Conservation (phyloP, 2,113 vertebrate species). For the Calyptommatus sinebrachiatus region DNA sequence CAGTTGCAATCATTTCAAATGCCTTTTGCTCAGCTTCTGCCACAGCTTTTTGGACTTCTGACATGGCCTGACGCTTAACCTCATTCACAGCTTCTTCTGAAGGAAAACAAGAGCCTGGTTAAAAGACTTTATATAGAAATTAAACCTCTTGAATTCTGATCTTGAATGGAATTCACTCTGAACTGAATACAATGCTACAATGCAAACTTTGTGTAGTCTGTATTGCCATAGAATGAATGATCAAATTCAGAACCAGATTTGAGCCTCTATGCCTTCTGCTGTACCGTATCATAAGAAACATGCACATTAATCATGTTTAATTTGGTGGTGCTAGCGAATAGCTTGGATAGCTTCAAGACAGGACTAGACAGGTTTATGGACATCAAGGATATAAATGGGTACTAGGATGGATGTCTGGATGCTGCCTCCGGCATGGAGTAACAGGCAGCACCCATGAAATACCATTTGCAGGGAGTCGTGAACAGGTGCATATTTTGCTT, state of each 20-base stretch:
- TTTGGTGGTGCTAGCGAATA: too few species aligned
- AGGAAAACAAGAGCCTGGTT: slow-evolving; percentile 66
- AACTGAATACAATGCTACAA: too few species aligned
- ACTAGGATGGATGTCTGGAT: too few species aligned
- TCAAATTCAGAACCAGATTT: background rate
- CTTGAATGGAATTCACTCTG: too few species aligned
- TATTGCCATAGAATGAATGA: too few species aligned
- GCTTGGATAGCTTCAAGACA: too few species aligned
- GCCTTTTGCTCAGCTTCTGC: slow-evolving; percentile 97
- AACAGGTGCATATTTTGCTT: too few species aligned
- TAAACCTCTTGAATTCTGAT: background rate
- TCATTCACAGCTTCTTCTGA: slow-evolving; percentile 98
- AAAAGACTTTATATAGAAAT: background rate
- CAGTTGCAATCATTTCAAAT: slow-evolving; percentile 93
- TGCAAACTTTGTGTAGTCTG: background rate
- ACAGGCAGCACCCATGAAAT: too few species aligned
- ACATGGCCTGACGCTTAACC: slow-evolving; percentile 98
- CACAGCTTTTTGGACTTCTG: slow-evolving; percentile 96
- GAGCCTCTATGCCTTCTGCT: background rate
- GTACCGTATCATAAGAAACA: background rate
- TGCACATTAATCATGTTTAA: background rate
- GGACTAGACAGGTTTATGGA: too few species aligned
- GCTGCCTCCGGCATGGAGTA: too few species aligned
- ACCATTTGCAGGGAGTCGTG: too few species aligned
- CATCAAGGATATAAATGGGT: too few species aligned